Evolutionary conservation across 2,113 vertebrate genomes (phyloP), one percentile per base, ranked within the genome.

Genomic region (Ameiurus melas): DNA sequence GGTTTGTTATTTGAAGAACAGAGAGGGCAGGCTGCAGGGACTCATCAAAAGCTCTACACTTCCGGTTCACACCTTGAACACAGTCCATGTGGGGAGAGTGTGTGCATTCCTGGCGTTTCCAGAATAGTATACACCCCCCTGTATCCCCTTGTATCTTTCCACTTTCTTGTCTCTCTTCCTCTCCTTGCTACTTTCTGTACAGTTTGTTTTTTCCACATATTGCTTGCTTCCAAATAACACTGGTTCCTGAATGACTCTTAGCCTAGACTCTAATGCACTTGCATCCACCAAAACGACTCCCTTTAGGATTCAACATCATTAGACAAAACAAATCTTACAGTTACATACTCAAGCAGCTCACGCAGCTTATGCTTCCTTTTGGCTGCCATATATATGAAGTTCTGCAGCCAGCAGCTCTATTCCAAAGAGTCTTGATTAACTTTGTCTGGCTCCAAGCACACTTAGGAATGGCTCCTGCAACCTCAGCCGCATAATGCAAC

Each of bases 381-480:
- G 58, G 70, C 71, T 70, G 20, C 71, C 62, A 71, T 85, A 83
- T 89, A 89, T 85, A 84, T 85, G 58, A 87, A 85, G 85, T 81
- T 89, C 88, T 83, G 79, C 87, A 89, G 90, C 83, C 78, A 87
- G 86, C 66, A 87, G 85, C 85, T 77, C 86, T 85, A 83, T 78
- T 88, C 75, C 82, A 71, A 83, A 47, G 68, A 86, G 68, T 89
- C 90, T 87, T 89, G 89, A 89, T 89, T 87, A 91, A 89, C 90
- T 91, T 87, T 87, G 90, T 89, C 90, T 91, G 90, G 85, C 90
- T 89, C 90, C 90, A 89, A 87, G 90, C 84, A 91, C 88, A 91
- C 85, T 91, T 91, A 91, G 88, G 77, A 85, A 86, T 86, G 90
- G 88, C 90, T 89, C 86, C 86, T 85, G 60, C 88, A 85, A 87